Evolutionary conservation across 2,113 vertebrate genomes (phyloP), one percentile per base, ranked within the genome.

Genomic region (Rhea pennata): DNA sequence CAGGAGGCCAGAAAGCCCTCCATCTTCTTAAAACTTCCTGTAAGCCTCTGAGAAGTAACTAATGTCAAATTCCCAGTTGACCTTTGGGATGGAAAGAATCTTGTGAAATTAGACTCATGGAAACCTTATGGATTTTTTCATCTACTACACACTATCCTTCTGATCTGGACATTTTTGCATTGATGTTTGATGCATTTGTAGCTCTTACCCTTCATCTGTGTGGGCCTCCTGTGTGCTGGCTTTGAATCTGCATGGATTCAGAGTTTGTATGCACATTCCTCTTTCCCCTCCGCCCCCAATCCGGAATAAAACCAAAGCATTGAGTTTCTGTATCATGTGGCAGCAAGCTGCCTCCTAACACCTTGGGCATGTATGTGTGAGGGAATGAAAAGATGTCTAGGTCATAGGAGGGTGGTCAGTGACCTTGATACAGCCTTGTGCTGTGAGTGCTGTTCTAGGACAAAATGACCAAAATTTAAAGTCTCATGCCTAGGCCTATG

Each of bases 201-300:
- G 11, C 10, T 87, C 15, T 26, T 87, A 21, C 51, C 33, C 46
- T 29, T 40, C 10, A 3, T 20, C 12, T 74, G 7, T 54, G 24
- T 66, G 22, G 29, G 10, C 36, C 10, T n/a, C 10, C 17, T 31
- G 2, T 26, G 19, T 0, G 0, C 6, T 64, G 53, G 23, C 64
- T 84, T 74, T 65, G 56, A 44, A 36, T 5, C 21, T 78, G 29
- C 42, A 73, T 0, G 0, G 54, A 54, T 74, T 87, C 53, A 53
- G 33, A 56, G 27, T 71, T 86, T 12, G 46, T 54, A 53, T 86
- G 36, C 36, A 59, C 27, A 44, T 44, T 44, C 11, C 42, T 36
- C 36, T 36, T 36, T 36, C 42, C 42, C 42, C 42, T 10, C 42
- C 11, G 59, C 3, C 31, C 8, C 31, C 56, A 44, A 76, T 42